Evolutionary conservation across 2,113 vertebrate species (phyloP).

Genomic region (Podiceps cristatus): DNA sequence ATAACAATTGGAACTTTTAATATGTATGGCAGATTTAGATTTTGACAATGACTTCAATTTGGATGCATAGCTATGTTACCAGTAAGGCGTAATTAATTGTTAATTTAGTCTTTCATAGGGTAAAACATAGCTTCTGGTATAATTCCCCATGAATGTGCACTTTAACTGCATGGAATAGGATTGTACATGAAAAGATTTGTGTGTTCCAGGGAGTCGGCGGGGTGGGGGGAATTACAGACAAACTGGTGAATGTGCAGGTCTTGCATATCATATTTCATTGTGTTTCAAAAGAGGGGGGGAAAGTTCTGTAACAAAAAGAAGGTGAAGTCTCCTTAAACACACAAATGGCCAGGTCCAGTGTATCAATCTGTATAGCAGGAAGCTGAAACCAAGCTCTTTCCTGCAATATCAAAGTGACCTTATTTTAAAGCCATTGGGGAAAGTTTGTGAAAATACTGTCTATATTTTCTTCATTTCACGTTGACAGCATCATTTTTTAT

Average conservation of each 20-base stretch:
- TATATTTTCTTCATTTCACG: constrained; percentile 12
- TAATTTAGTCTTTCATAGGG: neutral
- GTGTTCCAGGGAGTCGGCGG: neutral
- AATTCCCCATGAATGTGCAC: neutral
- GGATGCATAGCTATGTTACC: neutral
- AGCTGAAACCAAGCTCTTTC: neutral
- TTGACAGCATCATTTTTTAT: neutral
- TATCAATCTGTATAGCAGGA: neutral
- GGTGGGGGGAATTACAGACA: neutral
- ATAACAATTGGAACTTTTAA: neutral
- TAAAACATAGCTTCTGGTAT: neutral
- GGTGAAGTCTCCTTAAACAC: neutral
- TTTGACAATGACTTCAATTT: neutral
- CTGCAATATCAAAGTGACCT: neutral
- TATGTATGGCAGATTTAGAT: neutral
- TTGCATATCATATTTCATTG: neutral
- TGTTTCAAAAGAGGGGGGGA: fast-evolving
- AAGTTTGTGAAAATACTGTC: neutral
- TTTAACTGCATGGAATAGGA: neutral
- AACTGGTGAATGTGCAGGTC: neutral
- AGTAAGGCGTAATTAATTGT: neutral
- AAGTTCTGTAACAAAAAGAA: neutral
- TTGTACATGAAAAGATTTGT: neutral
- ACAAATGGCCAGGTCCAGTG: neutral
- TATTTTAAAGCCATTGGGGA: neutral